Evolutionary conservation across 2,113 vertebrate species (phyloP).

Genomic region (Phylloscopus trochilus): DNA sequence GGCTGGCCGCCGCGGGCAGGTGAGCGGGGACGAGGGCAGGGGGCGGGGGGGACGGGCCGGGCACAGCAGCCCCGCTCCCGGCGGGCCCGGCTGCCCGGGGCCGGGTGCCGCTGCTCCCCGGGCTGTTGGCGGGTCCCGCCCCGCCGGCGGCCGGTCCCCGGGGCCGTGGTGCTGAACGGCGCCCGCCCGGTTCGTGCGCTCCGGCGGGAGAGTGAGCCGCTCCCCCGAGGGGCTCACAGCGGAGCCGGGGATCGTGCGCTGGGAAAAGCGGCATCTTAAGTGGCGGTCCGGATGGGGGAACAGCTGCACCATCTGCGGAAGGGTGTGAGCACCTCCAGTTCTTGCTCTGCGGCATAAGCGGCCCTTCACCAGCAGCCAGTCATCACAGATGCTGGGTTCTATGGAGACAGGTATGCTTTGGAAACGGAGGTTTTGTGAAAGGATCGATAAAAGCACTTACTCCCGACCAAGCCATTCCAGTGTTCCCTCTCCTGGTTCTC

Average conservation of each 20-base stretch:
- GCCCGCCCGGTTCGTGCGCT: background rate
- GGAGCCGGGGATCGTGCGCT: background rate
- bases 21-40: background rate
- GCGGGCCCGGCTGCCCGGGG: background rate
- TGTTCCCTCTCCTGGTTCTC: background rate
- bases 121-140: background rate
- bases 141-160: background rate
- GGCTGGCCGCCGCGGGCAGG: background rate
- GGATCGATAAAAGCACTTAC: background rate
- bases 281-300: accelerated
- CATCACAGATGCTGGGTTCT: accelerated
- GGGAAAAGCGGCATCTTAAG: background rate
- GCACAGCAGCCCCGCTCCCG: background rate
- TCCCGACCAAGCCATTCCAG: background rate
- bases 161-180: background rate
- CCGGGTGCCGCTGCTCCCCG: too few species aligned
- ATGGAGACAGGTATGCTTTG: background rate
- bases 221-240: accelerated
- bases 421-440: background rate
- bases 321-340: background rate
- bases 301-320: accelerated
- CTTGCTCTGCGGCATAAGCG: accelerated
- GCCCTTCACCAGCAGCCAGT: accelerated
- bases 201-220: background rate
- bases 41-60: background rate